phyloP scores from a whole-genome alignment of 2,888 invertebrate genomes.

The Sesia apiformis region DNA sequence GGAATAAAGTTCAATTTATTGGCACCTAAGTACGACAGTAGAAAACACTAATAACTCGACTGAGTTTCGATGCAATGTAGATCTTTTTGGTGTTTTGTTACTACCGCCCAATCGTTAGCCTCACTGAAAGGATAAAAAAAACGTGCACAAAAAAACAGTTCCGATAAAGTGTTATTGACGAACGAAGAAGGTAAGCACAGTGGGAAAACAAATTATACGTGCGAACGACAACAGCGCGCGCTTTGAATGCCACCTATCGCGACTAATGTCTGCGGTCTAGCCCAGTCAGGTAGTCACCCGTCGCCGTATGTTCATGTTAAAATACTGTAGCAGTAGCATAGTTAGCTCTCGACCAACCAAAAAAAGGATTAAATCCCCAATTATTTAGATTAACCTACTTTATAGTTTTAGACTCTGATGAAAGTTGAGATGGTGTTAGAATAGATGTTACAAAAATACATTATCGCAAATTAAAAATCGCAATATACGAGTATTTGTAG shows the following conservation, averaged over 20 bases:
- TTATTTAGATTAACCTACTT: too few species aligned
- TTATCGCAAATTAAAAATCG: too few species aligned
- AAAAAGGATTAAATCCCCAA: too few species aligned
- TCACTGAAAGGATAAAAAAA: constrained; percentile 24
- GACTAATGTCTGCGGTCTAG: too few species aligned
- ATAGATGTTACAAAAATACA: too few species aligned
- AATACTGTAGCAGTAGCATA: too few species aligned
- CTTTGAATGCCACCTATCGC: constrained; percentile 53
- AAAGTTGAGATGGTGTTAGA: too few species aligned
- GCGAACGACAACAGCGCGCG: constrained; percentile 43
- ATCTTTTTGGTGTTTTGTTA: constrained; percentile 18
- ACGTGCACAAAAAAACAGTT: constrained; percentile 32
- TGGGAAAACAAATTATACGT: constrained; percentile 21
- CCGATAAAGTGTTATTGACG: constrained; percentile 20
- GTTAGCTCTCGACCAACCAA: too few species aligned
- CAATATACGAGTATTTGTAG: too few species aligned
- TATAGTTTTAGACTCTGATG: too few species aligned
- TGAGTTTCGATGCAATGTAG: constrained; percentile 11
- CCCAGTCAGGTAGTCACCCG: too few species aligned
- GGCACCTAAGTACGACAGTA: constrained; percentile 17
- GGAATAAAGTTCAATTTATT: constrained; percentile 29
- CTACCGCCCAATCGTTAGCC: constrained; percentile 5
- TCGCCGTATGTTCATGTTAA: too few species aligned
- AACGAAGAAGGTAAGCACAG: constrained; percentile 1
- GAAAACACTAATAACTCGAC: constrained; percentile 15